These are phyloP conservation scores for Sebastes nivosus DNA, from an alignment of 2,797 vertebrate genomes.

Conservation along the genomic window DNA sequence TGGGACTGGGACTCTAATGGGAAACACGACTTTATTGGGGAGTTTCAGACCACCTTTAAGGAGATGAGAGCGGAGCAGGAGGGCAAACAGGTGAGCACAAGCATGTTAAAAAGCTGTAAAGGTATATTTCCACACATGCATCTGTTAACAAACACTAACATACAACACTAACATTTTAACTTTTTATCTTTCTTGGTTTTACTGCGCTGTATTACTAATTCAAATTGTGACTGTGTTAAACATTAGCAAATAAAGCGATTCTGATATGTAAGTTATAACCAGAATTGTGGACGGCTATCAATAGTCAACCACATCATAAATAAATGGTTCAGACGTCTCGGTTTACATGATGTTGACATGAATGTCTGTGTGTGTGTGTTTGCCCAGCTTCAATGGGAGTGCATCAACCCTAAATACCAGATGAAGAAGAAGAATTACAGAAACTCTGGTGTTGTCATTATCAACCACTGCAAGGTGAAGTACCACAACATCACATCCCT, in stretches of 20 bases:
- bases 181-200: too few relatives aligned
- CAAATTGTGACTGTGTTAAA: too few relatives aligned
- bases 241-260: too few relatives aligned
- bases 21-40: constrained; percentile 98
- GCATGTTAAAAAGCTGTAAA: background rate
- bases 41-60: constrained; percentile 95
- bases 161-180: background rate
- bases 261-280: background rate
- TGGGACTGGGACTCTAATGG: constrained; percentile 99
- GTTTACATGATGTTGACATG: background rate
- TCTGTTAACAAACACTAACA: background rate
- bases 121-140: background rate
- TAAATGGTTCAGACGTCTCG: background rate
- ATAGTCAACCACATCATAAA: background rate
- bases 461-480: constrained; percentile 95
- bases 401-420: constrained; percentile 99
- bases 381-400: constrained; percentile 95
- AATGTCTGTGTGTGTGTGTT: constrained; percentile 16
- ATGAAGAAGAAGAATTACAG: constrained; percentile 99
- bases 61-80: constrained; percentile 94
- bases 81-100: constrained; percentile 89
- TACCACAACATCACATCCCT: background rate
- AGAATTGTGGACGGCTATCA: background rate
- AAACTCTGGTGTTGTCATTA: constrained; percentile 95
- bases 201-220: too few relatives aligned